Conservation (phyloP, 2,888 invertebrate species). For the Pseudococcus viburni region DNA sequence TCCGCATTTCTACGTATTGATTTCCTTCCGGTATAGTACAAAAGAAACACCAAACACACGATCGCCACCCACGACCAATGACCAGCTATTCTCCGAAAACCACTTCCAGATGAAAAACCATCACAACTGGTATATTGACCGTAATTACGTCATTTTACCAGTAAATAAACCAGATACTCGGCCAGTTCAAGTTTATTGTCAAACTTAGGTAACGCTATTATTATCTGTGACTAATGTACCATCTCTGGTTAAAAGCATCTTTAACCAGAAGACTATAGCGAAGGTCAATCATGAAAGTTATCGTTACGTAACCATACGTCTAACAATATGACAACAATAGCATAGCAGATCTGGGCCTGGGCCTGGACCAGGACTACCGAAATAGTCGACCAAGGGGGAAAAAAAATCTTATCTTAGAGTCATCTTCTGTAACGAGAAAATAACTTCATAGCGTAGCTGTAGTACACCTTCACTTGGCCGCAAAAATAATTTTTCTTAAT, state of each 20-base stretch:
- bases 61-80: constrained; percentile 15
- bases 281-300: constrained; percentile 54
- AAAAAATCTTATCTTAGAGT: neutral
- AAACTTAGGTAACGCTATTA: constrained; percentile 16
- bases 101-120: neutral
- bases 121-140: neutral
- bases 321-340: neutral
- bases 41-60: constrained; percentile 8
- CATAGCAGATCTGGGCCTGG: neutral
- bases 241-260: constrained; percentile 19
- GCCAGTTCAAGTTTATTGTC: constrained; percentile 20
- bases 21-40: constrained; percentile 11
- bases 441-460: neutral
- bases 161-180: constrained; percentile 39
- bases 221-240: constrained; percentile 51
- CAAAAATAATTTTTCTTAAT: neutral
- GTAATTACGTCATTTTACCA: constrained; percentile 47
- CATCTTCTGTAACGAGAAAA: constrained; percentile 7
- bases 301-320: constrained; percentile 34
- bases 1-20: constrained; percentile 22
- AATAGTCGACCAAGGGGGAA: neutral
- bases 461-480: neutral
- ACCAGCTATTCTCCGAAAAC: neutral
- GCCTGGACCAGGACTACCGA: neutral
- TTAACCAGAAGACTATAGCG: constrained; percentile 1